Evolutionary conservation across 1,140 invertebrate species (phyloP).

Genomic region (Eufriesea mexicana): DNA sequence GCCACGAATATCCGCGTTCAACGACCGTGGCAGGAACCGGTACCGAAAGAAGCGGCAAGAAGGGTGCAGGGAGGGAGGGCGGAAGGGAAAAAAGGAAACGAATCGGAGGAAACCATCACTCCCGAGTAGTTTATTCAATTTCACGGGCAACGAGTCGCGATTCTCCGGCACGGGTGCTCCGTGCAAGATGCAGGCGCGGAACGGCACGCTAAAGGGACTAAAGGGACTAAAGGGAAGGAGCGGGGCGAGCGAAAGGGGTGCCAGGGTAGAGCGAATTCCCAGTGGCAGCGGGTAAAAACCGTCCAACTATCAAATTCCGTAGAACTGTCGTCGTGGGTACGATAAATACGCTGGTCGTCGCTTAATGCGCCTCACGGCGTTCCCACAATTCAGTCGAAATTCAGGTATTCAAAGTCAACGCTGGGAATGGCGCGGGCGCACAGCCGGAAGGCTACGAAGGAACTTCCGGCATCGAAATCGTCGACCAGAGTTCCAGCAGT

Average conservation of each 20-base stretch:
- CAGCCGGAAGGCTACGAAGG: constrained; percentile 41
- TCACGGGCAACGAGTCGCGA: constrained; percentile 27
- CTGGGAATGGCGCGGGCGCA: constrained; percentile 7
- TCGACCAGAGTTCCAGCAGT: not conserved
- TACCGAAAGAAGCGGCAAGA: not conserved
- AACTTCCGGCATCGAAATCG: constrained; percentile 62
- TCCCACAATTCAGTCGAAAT: constrained; percentile 58
- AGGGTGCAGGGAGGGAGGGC: too few relatives aligned
- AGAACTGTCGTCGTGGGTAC: constrained; percentile 43
- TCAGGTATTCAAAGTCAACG: constrained; percentile 54
- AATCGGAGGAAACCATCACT: not conserved
- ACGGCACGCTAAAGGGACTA: not conserved
- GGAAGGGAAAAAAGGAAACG: not conserved
- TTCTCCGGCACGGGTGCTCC: not conserved
- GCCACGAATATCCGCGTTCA: not conserved
- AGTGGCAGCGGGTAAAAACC: constrained; percentile 38
- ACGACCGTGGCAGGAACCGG: not conserved
- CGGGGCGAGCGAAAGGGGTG: not conserved
- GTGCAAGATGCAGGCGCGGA: not conserved
- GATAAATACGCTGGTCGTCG: constrained; percentile 56
- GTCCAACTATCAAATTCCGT: constrained; percentile 55
- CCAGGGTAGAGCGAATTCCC: not conserved
- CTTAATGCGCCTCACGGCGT: constrained; percentile 58
- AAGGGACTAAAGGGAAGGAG: not conserved
- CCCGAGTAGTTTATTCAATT: constrained; percentile 36